These are phyloP conservation scores for Ectobius pallidus DNA, from an alignment of 2,888 invertebrate species.

Conservation along the genomic window DNA sequence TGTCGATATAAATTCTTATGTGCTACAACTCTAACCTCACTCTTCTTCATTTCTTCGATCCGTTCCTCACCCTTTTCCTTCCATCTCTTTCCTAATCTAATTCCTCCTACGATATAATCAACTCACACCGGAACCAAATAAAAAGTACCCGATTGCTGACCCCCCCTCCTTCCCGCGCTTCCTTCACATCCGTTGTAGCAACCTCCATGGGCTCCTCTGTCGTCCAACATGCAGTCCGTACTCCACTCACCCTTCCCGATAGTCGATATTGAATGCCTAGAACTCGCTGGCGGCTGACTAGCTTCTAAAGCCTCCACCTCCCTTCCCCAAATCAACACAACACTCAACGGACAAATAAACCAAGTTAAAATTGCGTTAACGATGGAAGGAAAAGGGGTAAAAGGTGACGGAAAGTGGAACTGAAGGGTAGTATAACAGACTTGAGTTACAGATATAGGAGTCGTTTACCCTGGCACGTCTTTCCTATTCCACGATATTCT, in stretches of 20 bases:
- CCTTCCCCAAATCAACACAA: not conserved
- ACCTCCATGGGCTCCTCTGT: not conserved
- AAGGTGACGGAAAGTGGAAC: not conserved
- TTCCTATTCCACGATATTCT: too few relatives aligned
- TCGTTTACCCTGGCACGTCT: too few relatives aligned
- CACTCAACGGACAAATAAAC: not conserved
- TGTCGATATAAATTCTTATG: not conserved
- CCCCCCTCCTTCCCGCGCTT: not conserved
- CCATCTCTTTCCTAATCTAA: slow-evolving; percentile 32
- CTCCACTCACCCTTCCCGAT: not conserved
- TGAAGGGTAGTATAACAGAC: too few relatives aligned
- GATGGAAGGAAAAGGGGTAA: not conserved
- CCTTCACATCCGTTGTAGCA: too few relatives aligned
- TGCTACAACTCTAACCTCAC: not conserved
- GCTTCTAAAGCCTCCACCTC: not conserved
- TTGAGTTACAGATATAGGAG: too few relatives aligned
- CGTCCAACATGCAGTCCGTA: not conserved
- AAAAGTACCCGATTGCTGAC: slow-evolving; percentile 33
- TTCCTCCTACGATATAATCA: slow-evolving; percentile 38
- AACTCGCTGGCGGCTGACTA: not conserved
- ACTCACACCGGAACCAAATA: slow-evolving; percentile 32
- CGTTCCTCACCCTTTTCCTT: not conserved
- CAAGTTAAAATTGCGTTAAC: slow-evolving; percentile 6
- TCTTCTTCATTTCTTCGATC: not conserved
- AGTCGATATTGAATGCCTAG: not conserved